A percentile compares a stretch with the other conserved stretches of the same genome.
phyloP scores from a whole-genome alignment of 2,113 vertebrate species.

The Siniperca knerii region DNA sequence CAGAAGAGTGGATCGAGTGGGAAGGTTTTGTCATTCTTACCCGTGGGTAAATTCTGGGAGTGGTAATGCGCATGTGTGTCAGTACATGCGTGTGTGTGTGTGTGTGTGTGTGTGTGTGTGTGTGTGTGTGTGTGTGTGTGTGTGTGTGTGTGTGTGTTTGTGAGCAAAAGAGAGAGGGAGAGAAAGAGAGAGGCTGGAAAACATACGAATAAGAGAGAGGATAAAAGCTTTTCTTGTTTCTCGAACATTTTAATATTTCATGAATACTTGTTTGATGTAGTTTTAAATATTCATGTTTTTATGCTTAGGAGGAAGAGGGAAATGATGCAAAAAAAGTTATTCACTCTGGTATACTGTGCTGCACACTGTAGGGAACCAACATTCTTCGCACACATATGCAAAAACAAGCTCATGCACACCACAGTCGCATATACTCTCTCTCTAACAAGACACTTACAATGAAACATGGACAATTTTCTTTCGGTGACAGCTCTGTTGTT shows the following conservation, averaged over 20 bases:
- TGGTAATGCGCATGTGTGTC: slow-evolving; percentile 31
- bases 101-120: slow-evolving; percentile 29
- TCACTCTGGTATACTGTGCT: slow-evolving; percentile 49
- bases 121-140: neutral
- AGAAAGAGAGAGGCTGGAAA: slow-evolving; percentile 41
- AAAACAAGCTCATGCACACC: slow-evolving; percentile 33
- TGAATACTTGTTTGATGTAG: slow-evolving; percentile 84
- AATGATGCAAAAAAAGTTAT: slow-evolving; percentile 75
- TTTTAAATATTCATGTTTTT: slow-evolving; percentile 85
- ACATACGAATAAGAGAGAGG: slow-evolving; percentile 61
- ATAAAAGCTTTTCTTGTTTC: slow-evolving; percentile 83
- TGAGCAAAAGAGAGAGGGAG: neutral
- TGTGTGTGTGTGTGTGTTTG: neutral
- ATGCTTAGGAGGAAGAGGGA: slow-evolving; percentile 79
- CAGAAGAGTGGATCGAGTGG: slow-evolving; percentile 55
- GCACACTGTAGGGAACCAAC: slow-evolving; percentile 41
- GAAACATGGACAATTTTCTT: slow-evolving; percentile 61
- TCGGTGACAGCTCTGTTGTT: slow-evolving; percentile 59
- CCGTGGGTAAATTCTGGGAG: slow-evolving; percentile 65
- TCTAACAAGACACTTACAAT: slow-evolving; percentile 66
- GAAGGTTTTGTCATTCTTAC: slow-evolving; percentile 57
- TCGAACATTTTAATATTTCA: slow-evolving; percentile 83
- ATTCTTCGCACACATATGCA: slow-evolving; percentile 29
- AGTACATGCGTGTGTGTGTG: slow-evolving; percentile 4
- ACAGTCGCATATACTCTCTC: slow-evolving; percentile 30